These are phyloP conservation scores for Delia radicum DNA, from an alignment of 1,140 invertebrate genomes.

Conservation along the genomic window DNA sequence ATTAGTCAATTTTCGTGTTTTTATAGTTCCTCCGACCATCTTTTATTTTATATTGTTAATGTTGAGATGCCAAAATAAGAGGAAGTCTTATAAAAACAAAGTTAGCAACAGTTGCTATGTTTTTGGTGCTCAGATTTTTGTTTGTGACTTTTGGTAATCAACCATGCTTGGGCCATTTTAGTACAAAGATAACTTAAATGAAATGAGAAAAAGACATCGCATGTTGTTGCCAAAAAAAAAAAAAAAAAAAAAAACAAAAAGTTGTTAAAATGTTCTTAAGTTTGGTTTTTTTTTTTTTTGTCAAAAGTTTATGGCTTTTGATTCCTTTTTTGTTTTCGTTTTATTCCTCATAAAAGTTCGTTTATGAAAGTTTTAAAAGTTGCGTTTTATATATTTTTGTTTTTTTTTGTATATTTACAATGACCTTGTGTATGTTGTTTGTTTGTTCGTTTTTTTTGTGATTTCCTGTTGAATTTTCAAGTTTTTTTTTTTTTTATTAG, in stretches of 20 bases:
- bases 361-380: not conserved
- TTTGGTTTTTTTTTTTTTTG: not conserved
- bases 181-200: not conserved
- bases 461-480: slow-evolving; percentile 13
- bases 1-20: too few relatives aligned
- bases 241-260: not conserved
- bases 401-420: not conserved
- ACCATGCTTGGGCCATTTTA: not conserved
- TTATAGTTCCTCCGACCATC: not conserved
- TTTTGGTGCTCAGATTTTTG: not conserved
- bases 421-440: slow-evolving; percentile 11
- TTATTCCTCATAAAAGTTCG: not conserved
- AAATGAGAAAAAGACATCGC: not conserved
- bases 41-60: not conserved
- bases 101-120: not conserved
- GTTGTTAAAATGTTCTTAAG: not conserved
- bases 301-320: not conserved
- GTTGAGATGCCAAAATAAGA: not conserved
- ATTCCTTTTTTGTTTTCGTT: not conserved
- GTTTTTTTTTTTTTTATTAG: not conserved
- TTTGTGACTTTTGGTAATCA: not conserved
- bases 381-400: not conserved
- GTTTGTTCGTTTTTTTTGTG: not conserved
- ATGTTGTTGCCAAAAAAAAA: not conserved
- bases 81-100: slow-evolving; percentile 1